A percentile compares a stretch with the other conserved stretches of the same genome.
These are phyloP conservation scores for Oryctolagus cuniculus DNA, from an alignment of 2,113 vertebrate species.

Conservation along the genomic window mOryCun1.1 NC_091439.1:137166001-137166500, in stretches of 20 bases:
- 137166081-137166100: slow-evolving; percentile 24
- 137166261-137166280: slow-evolving; percentile 60
- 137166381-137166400: not conserved
- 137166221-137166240: slow-evolving; percentile 81
- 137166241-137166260: slow-evolving; percentile 44
- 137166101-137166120: slow-evolving; percentile 59
- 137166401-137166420: slow-evolving; percentile 11
- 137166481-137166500: slow-evolving; percentile 30
- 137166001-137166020: slow-evolving; percentile 15
- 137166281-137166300: slow-evolving; percentile 74
- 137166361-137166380: not conserved
- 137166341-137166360: slow-evolving; percentile 69
- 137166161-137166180: slow-evolving; percentile 67
- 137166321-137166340: slow-evolving; percentile 52
- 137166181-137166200: slow-evolving; percentile 77
- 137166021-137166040: slow-evolving; percentile 35
- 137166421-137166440: slow-evolving; percentile 64
- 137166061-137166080: slow-evolving; percentile 72
- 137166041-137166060: slow-evolving; percentile 61
- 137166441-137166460: slow-evolving; percentile 72
- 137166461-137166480: slow-evolving; percentile 64
- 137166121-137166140: slow-evolving; percentile 44
- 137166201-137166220: slow-evolving; percentile 81
- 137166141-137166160: slow-evolving; percentile 46
- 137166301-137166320: slow-evolving; percentile 43